Conservation (phyloP, 2,113 vertebrate species). For the Rattus rattus region DNA sequence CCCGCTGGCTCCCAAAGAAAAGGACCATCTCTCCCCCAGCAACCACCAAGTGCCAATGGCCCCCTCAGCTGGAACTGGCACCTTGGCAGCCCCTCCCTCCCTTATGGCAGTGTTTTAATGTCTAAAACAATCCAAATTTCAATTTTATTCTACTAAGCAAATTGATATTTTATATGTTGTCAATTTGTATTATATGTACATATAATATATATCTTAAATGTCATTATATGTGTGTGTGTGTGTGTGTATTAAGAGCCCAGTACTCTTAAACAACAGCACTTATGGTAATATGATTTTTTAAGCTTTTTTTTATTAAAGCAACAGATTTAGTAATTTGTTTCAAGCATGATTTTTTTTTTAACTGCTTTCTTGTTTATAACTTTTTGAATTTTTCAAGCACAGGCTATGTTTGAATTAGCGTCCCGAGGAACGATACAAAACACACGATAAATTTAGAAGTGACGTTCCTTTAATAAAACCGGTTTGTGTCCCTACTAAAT, state of each 20-base stretch:
- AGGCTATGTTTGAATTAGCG: background rate
- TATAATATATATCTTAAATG: too few species aligned
- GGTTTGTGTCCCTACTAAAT: background rate
- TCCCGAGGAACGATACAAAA: background rate
- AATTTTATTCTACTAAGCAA: background rate
- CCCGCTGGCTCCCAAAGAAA: background rate
- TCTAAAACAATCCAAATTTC: background rate
- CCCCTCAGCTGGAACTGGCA: background rate
- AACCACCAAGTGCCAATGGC: background rate
- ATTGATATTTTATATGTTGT: background rate
- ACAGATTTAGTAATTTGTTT: background rate
- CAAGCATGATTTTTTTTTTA: background rate
- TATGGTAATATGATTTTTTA: background rate
- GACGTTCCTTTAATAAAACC: background rate
- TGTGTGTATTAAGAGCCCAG: background rate
- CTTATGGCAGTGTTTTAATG: background rate
- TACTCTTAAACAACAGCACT: background rate
- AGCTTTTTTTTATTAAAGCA: background rate
- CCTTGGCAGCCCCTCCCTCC: background rate
- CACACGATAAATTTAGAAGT: background rate
- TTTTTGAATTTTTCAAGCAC: background rate
- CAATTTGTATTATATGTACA: too few species aligned
- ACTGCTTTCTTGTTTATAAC: background rate
- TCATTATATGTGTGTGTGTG: too few species aligned
- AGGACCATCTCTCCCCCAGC: background rate